A percentile compares a stretch with the other conserved stretches of the same genome.
These are phyloP conservation scores for Halcyon malimbica DNA, from an alignment of 2,113 vertebrate genomes.

Conservation along the genomic window DNA sequence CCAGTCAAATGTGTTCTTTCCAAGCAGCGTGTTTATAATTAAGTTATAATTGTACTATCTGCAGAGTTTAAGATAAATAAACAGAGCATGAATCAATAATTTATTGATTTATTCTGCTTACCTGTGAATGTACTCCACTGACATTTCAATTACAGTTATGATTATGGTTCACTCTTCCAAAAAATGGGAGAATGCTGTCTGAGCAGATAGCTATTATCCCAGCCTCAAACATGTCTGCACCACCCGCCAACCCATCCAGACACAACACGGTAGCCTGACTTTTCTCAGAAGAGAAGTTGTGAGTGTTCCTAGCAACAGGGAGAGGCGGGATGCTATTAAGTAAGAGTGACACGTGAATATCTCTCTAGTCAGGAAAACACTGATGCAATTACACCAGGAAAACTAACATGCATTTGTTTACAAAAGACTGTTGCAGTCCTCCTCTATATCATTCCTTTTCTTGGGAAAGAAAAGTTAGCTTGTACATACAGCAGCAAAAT, in stretches of 20 bases:
- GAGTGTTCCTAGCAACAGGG: not conserved
- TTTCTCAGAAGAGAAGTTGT: not conserved
- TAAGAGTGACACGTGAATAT: not conserved
- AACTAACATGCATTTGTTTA: not conserved
- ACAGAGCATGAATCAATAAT: slow-evolving; percentile 71
- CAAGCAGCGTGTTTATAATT: slow-evolving; percentile 73
- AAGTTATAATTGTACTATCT: slow-evolving; percentile 76
- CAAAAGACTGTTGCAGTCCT: not conserved
- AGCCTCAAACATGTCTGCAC: not conserved
- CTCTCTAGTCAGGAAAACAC: not conserved
- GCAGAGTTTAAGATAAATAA: slow-evolving; percentile 70
- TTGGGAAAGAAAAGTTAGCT: not conserved
- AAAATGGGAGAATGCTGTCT: not conserved
- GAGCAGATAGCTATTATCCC: not conserved
- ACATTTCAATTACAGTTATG: slow-evolving; percentile 68
- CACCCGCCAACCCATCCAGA: not conserved
- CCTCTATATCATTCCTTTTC: not conserved
- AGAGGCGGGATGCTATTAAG: not conserved
- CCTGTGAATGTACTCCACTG: slow-evolving; percentile 51
- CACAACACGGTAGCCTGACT: not conserved
- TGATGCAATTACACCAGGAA: not conserved
- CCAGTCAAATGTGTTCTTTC: slow-evolving; percentile 50
- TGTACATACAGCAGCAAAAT: not conserved
- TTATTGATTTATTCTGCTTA: slow-evolving; percentile 71
- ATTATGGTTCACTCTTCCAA: slow-evolving; percentile 31